These are phyloP conservation scores for Semnornis frantzii DNA, from an alignment of 2,113 vertebrate genomes.

Conservation along the genomic window DNA sequence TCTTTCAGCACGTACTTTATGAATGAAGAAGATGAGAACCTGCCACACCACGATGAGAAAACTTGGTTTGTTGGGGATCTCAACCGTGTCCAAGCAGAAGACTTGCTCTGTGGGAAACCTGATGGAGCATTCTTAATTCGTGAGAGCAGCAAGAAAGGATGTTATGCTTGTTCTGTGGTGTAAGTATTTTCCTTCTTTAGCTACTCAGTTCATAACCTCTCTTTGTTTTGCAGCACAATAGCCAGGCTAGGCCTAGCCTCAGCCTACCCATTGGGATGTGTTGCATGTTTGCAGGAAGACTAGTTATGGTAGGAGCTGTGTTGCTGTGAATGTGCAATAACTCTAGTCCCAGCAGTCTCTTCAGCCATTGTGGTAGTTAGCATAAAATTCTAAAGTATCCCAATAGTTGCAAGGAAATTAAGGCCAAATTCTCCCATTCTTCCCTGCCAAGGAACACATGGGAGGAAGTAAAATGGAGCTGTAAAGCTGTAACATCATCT, in stretches of 20 bases:
- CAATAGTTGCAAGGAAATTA: neutral
- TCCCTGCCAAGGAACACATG: neutral
- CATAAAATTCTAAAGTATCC: neutral
- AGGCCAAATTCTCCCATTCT: neutral
- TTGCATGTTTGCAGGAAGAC: neutral
- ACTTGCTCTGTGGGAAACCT: constrained; percentile 90
- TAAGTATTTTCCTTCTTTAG: constrained; percentile 79
- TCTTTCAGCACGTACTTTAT: constrained; percentile 86
- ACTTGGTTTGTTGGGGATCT: constrained; percentile 97
- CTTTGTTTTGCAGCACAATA: constrained; percentile 12
- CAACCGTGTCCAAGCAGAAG: constrained; percentile 91
- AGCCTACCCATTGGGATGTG: neutral
- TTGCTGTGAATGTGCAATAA: neutral
- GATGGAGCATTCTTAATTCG: constrained; percentile 95
- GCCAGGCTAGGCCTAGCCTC: neutral
- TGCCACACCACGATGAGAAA: constrained; percentile 92
- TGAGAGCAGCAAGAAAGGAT: constrained; percentile 96
- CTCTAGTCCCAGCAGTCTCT: neutral
- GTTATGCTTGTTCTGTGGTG: constrained; percentile 98
- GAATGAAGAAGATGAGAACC: constrained; percentile 89
- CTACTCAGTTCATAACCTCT: neutral
- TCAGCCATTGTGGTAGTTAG: neutral
- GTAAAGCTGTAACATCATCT: neutral
- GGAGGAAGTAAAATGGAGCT: neutral
- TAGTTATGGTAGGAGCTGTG: neutral